Percentiles rank a stretch among this genome's conserved stretches.
phyloP scores from a whole-genome alignment of 2,113 vertebrate genomes.

The Aegypius monachus region DNA sequence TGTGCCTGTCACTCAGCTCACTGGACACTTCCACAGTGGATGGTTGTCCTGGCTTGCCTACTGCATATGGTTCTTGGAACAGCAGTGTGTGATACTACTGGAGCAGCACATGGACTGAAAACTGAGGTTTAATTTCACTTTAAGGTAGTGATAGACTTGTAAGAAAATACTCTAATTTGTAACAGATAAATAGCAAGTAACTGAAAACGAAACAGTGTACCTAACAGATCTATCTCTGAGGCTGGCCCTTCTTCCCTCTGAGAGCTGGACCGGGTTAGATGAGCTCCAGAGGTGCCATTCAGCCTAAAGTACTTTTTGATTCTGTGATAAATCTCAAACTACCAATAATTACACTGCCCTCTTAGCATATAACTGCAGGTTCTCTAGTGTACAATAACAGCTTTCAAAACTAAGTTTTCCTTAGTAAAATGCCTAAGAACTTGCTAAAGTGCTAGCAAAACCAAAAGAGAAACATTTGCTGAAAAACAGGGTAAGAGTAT shows the following conservation, averaged over 20 bases:
- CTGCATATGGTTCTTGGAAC: background rate
- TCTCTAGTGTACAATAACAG: background rate
- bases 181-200: background rate
- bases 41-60: background rate
- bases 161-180: background rate
- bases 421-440: background rate
- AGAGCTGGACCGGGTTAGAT: background rate
- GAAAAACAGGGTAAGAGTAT: background rate
- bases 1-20: background rate
- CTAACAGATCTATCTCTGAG: background rate
- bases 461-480: background rate
- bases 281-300: background rate
- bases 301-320: background rate
- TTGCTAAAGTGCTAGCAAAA: background rate
- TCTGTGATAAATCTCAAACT: background rate
- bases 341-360: rapidly evolving
- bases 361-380: background rate
- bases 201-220: background rate
- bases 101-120: background rate
- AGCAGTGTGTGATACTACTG: background rate
- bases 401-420: background rate
- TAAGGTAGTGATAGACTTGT: background rate
- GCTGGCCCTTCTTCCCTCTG: background rate
- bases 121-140: background rate
- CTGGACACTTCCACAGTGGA: background rate